phyloP scores from a whole-genome alignment of 2,113 vertebrate genomes.

The Trichechus manatus region DNA sequence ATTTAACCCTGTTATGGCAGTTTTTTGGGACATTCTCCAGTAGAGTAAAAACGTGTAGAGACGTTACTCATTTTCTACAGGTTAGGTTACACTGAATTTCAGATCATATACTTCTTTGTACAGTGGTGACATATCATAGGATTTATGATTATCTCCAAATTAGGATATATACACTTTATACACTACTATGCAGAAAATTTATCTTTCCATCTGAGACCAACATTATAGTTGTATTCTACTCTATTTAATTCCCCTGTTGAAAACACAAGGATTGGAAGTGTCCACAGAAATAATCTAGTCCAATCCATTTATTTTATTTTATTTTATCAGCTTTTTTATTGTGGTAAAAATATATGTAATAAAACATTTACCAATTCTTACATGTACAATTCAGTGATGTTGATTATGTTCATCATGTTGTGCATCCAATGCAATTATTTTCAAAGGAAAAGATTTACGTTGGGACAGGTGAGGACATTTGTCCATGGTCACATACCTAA shows the following conservation, averaged over 20 bases:
- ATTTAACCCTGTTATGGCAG: background rate
- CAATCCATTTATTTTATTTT: background rate
- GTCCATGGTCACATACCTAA: background rate
- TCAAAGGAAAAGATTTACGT: background rate
- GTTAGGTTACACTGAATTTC: background rate
- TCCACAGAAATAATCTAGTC: background rate
- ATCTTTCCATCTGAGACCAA: background rate
- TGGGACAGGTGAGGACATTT: background rate
- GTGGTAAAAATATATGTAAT: background rate
- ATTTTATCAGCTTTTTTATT: too few relatives aligned
- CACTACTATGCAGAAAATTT: background rate
- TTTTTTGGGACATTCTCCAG: background rate
- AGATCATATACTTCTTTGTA: background rate
- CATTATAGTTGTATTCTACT: background rate
- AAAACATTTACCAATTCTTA: background rate
- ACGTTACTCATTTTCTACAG: background rate
- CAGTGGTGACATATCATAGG: background rate
- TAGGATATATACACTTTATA: background rate
- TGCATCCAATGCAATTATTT: background rate
- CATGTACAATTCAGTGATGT: background rate
- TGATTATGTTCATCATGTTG: background rate
- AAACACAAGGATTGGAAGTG: background rate
- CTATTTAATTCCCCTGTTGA: background rate
- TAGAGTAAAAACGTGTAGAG: background rate
- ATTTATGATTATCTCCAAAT: background rate